phyloP scores from a whole-genome alignment of 1,140 invertebrate species.

The Monochamus saltuarius region DNA sequence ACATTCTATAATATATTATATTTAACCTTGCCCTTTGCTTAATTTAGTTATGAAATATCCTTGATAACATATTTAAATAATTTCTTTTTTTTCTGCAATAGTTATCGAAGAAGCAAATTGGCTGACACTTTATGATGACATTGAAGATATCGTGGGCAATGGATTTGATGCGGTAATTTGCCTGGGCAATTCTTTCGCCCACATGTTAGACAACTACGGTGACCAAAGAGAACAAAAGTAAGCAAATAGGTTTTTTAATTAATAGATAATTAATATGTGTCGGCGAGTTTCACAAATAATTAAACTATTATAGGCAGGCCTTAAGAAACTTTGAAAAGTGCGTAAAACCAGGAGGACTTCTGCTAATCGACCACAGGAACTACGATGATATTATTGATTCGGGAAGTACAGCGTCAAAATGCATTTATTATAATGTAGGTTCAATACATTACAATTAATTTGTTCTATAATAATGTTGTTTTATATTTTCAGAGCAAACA shows the following conservation, averaged over 20 bases:
- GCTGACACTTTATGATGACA: constrained; percentile 72
- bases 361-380: constrained; percentile 86
- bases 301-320: constrained; percentile 55
- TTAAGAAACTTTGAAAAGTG: constrained; percentile 77
- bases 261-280: neutral
- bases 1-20: neutral
- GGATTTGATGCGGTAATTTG: constrained; percentile 83
- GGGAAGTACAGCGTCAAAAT: constrained; percentile 73
- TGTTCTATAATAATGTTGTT: neutral
- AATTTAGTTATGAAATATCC: no score
- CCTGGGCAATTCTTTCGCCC: constrained; percentile 86
- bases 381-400: constrained; percentile 78
- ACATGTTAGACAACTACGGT: constrained; percentile 75
- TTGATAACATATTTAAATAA: neutral
- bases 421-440: constrained; percentile 86
- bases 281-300: neutral
- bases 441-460: neutral
- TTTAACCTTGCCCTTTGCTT: neutral
- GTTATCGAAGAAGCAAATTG: constrained; percentile 83
- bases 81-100: no score
- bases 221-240: constrained; percentile 78
- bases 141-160: constrained; percentile 59
- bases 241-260: constrained; percentile 34
- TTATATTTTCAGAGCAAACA: constrained; percentile 66
- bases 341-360: constrained; percentile 79